Evolutionary conservation across 2,797 vertebrate species (phyloP).

Genomic region (Silurus aristotelis): DNA sequence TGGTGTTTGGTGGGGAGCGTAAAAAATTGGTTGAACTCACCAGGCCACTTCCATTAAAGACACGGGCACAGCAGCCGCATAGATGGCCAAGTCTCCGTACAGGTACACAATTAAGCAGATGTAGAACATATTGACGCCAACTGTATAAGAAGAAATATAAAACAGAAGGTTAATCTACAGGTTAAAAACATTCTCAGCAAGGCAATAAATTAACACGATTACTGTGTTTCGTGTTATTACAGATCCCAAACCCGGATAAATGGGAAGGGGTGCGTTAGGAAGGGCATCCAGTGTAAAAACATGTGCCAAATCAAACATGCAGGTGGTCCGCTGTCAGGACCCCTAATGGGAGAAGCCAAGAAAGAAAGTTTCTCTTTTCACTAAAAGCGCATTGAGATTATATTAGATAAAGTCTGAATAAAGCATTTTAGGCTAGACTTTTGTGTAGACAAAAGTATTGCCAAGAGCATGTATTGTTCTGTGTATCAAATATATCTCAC

Average conservation of each 20-base stretch:
- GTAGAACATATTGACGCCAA: slow-evolving; percentile 97
- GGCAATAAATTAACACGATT: neutral
- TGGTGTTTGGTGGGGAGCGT: neutral
- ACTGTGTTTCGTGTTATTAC: neutral
- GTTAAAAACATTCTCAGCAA: neutral
- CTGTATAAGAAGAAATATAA: slow-evolving; percentile 69
- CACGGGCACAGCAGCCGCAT: slow-evolving; percentile 92
- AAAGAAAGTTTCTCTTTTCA: no score
- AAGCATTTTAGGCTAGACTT: neutral
- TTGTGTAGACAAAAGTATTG: neutral
- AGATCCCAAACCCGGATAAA: neutral
- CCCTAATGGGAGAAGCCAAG: no score
- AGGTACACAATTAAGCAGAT: slow-evolving; percentile 97
- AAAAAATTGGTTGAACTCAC: slow-evolving; percentile 72
- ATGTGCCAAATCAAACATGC: no score
- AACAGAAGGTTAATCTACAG: neutral
- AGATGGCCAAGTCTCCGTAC: slow-evolving; percentile 97
- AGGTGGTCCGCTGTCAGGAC: no score
- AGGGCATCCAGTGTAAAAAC: no score
- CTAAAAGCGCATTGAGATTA: neutral
- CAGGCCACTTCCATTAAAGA: slow-evolving; percentile 97
- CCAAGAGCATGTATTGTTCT: no score
- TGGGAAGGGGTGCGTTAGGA: no score
- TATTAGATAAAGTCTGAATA: neutral
- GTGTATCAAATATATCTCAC: neutral